A percentile compares a stretch with the other conserved stretches of the same genome.
These are phyloP conservation scores for Gila orcuttii DNA, from an alignment of 2,113 vertebrate species.

Conservation along the genomic window DNA sequence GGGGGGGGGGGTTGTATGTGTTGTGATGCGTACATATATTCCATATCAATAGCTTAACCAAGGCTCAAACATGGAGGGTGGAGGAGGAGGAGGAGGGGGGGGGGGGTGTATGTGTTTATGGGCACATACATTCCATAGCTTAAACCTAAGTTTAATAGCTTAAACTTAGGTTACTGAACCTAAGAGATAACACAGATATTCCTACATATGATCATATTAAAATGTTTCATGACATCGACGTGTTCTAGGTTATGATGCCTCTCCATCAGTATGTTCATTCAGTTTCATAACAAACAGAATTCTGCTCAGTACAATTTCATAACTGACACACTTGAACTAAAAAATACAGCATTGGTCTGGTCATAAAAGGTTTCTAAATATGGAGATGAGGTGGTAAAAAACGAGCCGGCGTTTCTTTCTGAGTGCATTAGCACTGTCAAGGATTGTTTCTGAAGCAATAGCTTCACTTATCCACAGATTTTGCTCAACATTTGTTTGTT, in stretches of 20 bases:
- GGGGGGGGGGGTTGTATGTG: no score
- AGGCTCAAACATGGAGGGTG: no score
- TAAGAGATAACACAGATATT: neutral
- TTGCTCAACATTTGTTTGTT: conserved; percentile 24
- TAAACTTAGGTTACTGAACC: neutral
- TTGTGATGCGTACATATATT: no score
- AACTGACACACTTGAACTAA: neutral
- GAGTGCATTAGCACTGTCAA: conserved; percentile 40
- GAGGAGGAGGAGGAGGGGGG: no score
- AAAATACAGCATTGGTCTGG: conserved; percentile 7
- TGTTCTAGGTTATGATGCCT: neutral
- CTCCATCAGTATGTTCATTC: neutral
- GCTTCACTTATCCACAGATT: conserved; percentile 29
- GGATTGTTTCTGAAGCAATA: conserved; percentile 31
- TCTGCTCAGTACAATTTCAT: neutral
- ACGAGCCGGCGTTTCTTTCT: neutral
- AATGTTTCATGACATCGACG: neutral
- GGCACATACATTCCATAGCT: neutral
- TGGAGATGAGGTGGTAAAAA: conserved; percentile 31
- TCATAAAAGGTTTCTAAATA: conserved; percentile 53
- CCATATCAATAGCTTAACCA: no score
- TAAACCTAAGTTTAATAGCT: no score
- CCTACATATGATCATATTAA: neutral
- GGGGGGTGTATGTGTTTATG: neutral
- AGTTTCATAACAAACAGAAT: neutral